phyloP scores from a whole-genome alignment of 1,140 invertebrate genomes.

The Cydia pomonella region DNA sequence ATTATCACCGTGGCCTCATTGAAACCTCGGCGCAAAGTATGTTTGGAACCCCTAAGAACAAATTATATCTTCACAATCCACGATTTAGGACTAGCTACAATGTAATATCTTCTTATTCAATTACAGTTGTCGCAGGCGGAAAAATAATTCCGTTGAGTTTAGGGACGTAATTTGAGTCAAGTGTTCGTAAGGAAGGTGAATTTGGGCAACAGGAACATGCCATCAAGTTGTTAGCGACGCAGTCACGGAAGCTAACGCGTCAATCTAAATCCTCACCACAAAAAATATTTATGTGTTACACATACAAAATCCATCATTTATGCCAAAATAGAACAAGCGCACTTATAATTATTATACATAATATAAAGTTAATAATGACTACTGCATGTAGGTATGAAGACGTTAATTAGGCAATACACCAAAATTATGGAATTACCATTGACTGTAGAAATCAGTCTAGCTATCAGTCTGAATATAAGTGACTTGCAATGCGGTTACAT shows the following conservation, averaged over 20 bases:
- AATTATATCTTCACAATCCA: neutral
- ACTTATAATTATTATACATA: neutral
- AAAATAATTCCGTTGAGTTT: conserved; percentile 1
- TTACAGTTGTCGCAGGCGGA: neutral
- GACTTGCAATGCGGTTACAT: neutral
- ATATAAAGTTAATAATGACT: neutral
- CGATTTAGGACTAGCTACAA: neutral
- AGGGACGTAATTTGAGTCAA: neutral
- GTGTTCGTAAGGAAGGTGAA: conserved; percentile 9
- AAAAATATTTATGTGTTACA: neutral
- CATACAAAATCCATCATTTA: neutral
- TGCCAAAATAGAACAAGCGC: neutral
- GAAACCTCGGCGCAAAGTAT: no score
- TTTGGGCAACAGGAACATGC: conserved; percentile 20
- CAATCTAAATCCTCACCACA: neutral
- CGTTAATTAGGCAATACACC: neutral
- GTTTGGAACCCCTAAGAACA: no score
- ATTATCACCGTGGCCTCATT: no score
- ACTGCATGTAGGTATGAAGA: neutral
- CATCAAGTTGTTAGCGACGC: conserved; percentile 16
- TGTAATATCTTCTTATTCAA: neutral
- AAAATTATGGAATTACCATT: neutral
- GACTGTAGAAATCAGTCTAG: neutral
- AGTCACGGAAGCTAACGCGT: conserved; percentile 1
- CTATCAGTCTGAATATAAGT: neutral